Conservation (phyloP, 2,113 vertebrate genomes). For the Pelodiscus sinensis region DNA sequence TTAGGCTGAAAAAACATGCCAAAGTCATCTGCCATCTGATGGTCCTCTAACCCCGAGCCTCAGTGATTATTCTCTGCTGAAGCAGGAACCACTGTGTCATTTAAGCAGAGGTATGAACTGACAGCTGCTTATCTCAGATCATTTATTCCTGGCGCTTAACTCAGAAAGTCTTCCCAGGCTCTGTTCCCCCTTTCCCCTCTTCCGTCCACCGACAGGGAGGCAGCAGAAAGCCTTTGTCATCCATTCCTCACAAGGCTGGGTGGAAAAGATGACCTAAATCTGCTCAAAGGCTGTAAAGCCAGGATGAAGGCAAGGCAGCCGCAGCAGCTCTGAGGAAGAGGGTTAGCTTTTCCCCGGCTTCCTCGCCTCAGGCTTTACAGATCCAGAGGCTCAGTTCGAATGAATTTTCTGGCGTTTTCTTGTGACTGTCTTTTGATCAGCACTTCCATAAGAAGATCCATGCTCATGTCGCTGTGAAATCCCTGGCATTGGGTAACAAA, state of each 20-base stretch:
- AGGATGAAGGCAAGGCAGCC: background rate
- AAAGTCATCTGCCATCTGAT: background rate
- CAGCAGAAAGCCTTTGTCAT: background rate
- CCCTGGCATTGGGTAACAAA: accelerated
- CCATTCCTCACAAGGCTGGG: background rate
- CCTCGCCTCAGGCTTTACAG: accelerated
- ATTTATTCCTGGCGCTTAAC: background rate
- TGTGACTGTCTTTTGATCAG: background rate
- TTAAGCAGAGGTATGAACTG: accelerated
- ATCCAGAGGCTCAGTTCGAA: background rate
- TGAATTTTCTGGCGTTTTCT: background rate
- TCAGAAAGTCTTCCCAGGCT: accelerated
- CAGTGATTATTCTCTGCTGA: background rate
- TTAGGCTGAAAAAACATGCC: accelerated
- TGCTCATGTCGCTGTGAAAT: accelerated
- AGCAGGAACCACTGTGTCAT: too few relatives aligned
- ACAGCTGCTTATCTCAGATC: background rate
- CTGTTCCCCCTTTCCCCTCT: background rate
- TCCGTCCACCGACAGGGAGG: background rate
- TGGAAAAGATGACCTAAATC: background rate
- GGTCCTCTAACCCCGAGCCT: background rate
- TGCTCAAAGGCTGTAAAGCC: background rate
- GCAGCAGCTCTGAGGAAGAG: background rate
- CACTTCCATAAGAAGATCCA: background rate
- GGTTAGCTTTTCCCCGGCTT: background rate